phyloP scores from a whole-genome alignment of 2,113 vertebrate species.

The Nibea coibor region DNA sequence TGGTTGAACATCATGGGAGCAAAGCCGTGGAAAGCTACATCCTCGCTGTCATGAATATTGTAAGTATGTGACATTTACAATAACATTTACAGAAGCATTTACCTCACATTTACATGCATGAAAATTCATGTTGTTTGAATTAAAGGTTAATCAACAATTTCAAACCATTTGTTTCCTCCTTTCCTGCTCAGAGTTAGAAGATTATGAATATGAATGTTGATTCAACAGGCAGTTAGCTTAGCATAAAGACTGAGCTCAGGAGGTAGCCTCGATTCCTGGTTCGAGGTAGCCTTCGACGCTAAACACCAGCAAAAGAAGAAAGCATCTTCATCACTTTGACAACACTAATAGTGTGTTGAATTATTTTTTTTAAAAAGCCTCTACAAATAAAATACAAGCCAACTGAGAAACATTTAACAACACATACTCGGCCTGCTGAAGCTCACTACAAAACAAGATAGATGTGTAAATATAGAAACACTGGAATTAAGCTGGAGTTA shows the following conservation, averaged over 20 bases:
- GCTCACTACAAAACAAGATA: too few species aligned
- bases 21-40: slow-evolving; percentile 90
- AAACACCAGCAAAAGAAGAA: neutral
- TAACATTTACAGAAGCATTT: neutral
- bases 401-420: too few species aligned
- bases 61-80: slow-evolving; percentile 77
- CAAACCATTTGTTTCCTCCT: neutral
- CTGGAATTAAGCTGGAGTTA: neutral
- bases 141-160: neutral
- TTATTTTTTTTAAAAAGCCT: too few species aligned
- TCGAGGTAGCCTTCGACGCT: too few species aligned
- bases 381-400: too few species aligned
- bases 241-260: neutral
- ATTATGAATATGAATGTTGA: neutral
- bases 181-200: neutral
- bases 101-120: neutral
- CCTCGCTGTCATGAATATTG: slow-evolving; percentile 98
- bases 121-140: neutral
- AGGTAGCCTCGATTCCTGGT: too few species aligned
- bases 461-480: too few species aligned
- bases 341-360: neutral
- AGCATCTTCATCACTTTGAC: neutral
- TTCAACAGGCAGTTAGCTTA: neutral
- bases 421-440: too few species aligned
- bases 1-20: slow-evolving; percentile 93